Percentiles rank a stretch among this genome's conserved stretches.
phyloP scores from a whole-genome alignment of 2,113 vertebrate genomes.

The Acrocephalus kingi region DNA sequence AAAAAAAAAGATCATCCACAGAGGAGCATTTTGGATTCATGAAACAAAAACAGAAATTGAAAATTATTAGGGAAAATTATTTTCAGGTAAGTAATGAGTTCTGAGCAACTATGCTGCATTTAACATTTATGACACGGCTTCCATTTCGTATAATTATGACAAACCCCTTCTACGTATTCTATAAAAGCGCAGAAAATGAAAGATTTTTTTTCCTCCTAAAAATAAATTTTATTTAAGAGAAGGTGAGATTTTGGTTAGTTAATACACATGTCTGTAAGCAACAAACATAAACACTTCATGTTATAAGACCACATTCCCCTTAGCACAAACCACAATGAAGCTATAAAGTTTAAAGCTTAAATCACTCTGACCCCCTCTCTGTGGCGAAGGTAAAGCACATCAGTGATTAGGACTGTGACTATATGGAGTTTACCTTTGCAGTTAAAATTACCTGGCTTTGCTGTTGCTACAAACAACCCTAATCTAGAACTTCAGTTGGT shows the following conservation, averaged over 20 bases:
- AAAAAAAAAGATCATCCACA: neutral
- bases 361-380: neutral
- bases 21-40: neutral
- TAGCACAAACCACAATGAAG: neutral
- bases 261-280: neutral
- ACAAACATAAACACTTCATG: slow-evolving; percentile 1
- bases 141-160: neutral
- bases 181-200: neutral
- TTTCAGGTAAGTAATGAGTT: neutral
- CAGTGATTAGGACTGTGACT: neutral
- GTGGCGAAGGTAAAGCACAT: neutral
- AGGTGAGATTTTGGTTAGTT: neutral
- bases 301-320: neutral
- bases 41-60: neutral
- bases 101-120: neutral
- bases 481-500: neutral
- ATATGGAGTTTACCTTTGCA: neutral
- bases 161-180: neutral
- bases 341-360: neutral
- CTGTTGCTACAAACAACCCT: neutral
- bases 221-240: neutral
- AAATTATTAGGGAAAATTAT: neutral
- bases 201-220: neutral
- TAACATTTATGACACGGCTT: neutral
- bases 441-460: neutral